Evolutionary conservation across 2,888 invertebrate genomes (phyloP).

Genomic region (Cistogaster globosa): DNA sequence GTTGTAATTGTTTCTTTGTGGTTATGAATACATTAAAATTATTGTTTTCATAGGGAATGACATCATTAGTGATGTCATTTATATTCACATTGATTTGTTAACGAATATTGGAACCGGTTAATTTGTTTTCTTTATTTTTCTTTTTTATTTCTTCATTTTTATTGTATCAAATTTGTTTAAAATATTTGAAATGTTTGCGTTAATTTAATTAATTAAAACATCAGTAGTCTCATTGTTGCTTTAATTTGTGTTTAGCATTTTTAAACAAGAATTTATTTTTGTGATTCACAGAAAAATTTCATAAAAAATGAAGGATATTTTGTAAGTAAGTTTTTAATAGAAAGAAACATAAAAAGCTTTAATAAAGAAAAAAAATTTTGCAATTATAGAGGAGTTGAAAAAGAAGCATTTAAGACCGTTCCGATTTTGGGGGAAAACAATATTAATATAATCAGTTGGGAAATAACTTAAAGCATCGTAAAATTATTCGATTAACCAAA

Average conservation of each 20-base stretch:
- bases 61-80: slow-evolving; percentile 70
- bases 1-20: slow-evolving; percentile 31
- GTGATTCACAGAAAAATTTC: too few relatives aligned
- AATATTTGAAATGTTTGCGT: slow-evolving; percentile 12
- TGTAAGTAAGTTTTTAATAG: too few relatives aligned
- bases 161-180: neutral
- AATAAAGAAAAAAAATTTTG: too few relatives aligned
- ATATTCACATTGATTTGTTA: slow-evolving; percentile 41
- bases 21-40: slow-evolving; percentile 50
- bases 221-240: slow-evolving; percentile 21
- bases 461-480: too few relatives aligned
- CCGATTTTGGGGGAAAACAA: too few relatives aligned
- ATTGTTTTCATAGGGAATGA: slow-evolving; percentile 49
- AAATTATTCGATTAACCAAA: too few relatives aligned
- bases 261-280: neutral
- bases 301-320: too few relatives aligned
- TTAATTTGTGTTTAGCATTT: neutral
- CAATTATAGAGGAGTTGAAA: too few relatives aligned
- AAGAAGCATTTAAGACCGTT: too few relatives aligned
- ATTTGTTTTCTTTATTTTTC: slow-evolving; percentile 24
- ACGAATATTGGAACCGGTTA: slow-evolving; percentile 54
- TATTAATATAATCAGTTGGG: too few relatives aligned
- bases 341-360: too few relatives aligned
- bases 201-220: slow-evolving; percentile 37
- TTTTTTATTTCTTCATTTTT: neutral